Conservation (phyloP, 2,888 invertebrate species). For the Eumacrocentrus americanus region DNA sequence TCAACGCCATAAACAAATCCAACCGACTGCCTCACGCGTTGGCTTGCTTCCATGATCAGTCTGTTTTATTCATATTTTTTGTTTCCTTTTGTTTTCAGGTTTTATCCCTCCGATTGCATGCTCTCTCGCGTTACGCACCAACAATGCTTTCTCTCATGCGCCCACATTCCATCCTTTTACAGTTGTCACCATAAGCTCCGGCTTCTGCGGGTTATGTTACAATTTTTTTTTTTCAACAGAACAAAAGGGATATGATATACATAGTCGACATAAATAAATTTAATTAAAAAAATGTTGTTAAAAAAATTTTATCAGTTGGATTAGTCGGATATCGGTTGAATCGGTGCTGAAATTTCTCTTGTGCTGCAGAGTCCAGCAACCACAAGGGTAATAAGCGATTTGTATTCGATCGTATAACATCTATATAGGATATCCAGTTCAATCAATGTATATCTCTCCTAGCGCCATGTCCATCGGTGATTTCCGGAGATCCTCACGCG, state of each 20-base stretch:
- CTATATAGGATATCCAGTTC: neutral
- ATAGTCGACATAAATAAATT: neutral
- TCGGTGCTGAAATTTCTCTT: neutral
- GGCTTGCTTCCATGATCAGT: slow-evolving; percentile 32
- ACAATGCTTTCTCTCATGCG: neutral
- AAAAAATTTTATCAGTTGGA: neutral
- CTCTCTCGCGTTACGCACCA: neutral
- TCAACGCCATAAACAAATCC: slow-evolving; percentile 38
- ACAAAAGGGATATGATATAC: neutral
- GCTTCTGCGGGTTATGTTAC: neutral
- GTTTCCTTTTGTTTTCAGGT: slow-evolving; percentile 20
- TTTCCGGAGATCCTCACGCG: neutral
- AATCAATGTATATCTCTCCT: neutral
- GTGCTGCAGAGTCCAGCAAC: neutral
- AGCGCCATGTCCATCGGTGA: neutral
- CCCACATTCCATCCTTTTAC: neutral
- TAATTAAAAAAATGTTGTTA: neutral
- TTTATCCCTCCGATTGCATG: slow-evolving; percentile 10
- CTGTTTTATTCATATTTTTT: slow-evolving; percentile 27
- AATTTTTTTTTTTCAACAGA: neutral
- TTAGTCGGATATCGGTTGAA: neutral
- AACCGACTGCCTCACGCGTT: slow-evolving; percentile 22
- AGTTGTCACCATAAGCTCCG: neutral
- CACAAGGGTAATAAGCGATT: neutral
- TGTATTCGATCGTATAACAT: neutral